Conservation (phyloP, 2,888 invertebrate species). For the Synanthedon myopaeformis region DNA sequence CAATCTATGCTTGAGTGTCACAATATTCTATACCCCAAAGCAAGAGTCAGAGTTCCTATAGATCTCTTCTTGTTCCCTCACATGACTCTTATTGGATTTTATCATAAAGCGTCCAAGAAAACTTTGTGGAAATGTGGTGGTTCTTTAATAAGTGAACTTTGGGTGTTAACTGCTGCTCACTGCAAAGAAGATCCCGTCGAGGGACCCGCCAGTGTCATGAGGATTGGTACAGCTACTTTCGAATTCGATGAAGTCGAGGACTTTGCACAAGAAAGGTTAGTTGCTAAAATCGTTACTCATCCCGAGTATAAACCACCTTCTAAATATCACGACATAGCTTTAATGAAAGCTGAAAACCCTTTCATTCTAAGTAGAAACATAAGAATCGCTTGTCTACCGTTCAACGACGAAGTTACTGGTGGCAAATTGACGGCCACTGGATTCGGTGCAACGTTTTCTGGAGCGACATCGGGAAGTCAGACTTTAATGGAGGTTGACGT, state of each 20-base stretch:
- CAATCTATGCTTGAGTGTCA: slow-evolving; percentile 54
- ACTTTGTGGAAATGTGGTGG: slow-evolving; percentile 60
- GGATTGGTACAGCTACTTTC: slow-evolving; percentile 68
- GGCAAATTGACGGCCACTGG: slow-evolving; percentile 70
- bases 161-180: slow-evolving; percentile 62
- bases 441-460: slow-evolving; percentile 70
- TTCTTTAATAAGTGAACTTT: slow-evolving; percentile 42
- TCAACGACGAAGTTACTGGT: slow-evolving; percentile 20
- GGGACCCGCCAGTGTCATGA: slow-evolving; percentile 60
- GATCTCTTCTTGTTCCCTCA: slow-evolving; percentile 71
- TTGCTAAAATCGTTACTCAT: slow-evolving; percentile 58
- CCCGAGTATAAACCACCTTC: slow-evolving; percentile 69
- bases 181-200: slow-evolving; percentile 46
- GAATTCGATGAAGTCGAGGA: slow-evolving; percentile 59
- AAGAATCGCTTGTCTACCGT: slow-evolving; percentile 72
- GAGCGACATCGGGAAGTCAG: slow-evolving; percentile 44
- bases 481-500: slow-evolving; percentile 63
- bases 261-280: slow-evolving; percentile 59
- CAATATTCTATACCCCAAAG: slow-evolving; percentile 39
- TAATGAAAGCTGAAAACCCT: slow-evolving; percentile 64
- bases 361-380: slow-evolving; percentile 66
- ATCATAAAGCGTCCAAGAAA: slow-evolving; percentile 9
- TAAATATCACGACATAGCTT: slow-evolving; percentile 75
- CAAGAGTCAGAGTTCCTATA: slow-evolving; percentile 48
- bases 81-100: slow-evolving; percentile 69